Evolutionary conservation across 2,888 invertebrate genomes (phyloP), one percentile per base, ranked within the genome.

Genomic region (Mimumesa dahlbomi): DNA sequence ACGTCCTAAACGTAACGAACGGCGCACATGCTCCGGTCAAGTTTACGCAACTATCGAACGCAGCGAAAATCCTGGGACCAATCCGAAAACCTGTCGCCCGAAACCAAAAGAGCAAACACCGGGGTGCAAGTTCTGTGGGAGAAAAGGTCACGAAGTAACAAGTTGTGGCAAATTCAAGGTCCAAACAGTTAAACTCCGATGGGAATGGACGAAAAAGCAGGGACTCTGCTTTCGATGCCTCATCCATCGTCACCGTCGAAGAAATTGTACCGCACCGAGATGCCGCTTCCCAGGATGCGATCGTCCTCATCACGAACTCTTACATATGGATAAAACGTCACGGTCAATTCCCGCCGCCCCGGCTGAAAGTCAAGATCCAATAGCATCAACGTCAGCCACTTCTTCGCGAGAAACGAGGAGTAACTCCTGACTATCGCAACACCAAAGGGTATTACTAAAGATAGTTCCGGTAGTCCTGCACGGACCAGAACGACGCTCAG

Each of bases 221-320:
- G 13, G 18, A 3, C 9, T 40, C 3, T 52, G 52, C 18, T 52
- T 52, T 2, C 16, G 19, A 11, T 52, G 52, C 16, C 11, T 52
- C 2, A 1, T n/a, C 4, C 2, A 40, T 0, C 13, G 4, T 1
- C 52, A 52, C 14, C n/a, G 52, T 9, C 21, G 52, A 1, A 2
- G 2, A 11, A 22, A 25, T 2, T 46, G 46, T 9, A 1, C 0
- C 6, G 14, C 46, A 3, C 4, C 3, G 2, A 14, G 46, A 1
- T 52, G 25, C 25, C 7, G 9, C 2, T 4, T 13, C 1, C 7
- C 7, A 1, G 14, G 22, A 2, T 52, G 52, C 34, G 11, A 3
- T 2, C 19, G n/a, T 40, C 13, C 16, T 3, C 52, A 40, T 14
- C 40, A 52, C 14, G 6, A 0, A 14, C 16, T 52, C 6, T 14